Base-by-base conservation (phyloP, 2,797 vertebrate species). In the Lepilemur septentrionalis region DNA sequence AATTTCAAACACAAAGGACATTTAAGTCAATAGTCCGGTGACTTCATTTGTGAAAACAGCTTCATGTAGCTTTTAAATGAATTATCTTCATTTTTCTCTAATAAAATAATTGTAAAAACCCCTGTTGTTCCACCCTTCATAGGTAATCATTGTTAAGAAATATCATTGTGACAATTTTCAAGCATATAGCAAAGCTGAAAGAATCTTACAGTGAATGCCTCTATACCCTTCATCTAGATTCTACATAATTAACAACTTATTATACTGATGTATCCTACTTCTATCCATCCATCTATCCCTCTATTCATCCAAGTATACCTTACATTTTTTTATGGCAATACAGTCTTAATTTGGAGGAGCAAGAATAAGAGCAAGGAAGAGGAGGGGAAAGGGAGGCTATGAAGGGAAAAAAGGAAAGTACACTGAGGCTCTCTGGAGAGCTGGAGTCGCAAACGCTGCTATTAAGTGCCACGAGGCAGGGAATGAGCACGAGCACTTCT, bases 51-150 rank as follows among this genome's bases (percentile, higher is more conserved):
- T 91, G 50, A 96, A 70, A n/a, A 55, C 0, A 75, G 20, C 35
- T 89, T 85, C 38, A 89, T 69, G 50, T 41, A 65, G 28, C 32
- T 79, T 93, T 86, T 61, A 81, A 79, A 65, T 59, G 5, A 84
- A 48, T 78, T 80, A 69, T 46, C 70, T 87, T 63, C 7, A 70
- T 80, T 94, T 96, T 89, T 73, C 20, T 86, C 43, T 65, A 89
- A 61, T 94, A 57, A 93, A 48, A 38, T 70, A 96, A 52, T 65
- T 88, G 55, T 69, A 83, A 95, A 61, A 82, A 15, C 0, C 8
- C 32, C 14, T 89, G 7, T 82, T 48, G 81, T 35, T 30, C 70
- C 7, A 35, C 4, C 30, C 18, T 84, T 76, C 15, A 13, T 76
- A 32, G 52, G 69, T 70, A 76, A 79, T 14, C 41, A 89, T 5